These are phyloP conservation scores for Lagodon rhomboides DNA, from an alignment of 2,797 vertebrate species.

Conservation along the genomic window DNA sequence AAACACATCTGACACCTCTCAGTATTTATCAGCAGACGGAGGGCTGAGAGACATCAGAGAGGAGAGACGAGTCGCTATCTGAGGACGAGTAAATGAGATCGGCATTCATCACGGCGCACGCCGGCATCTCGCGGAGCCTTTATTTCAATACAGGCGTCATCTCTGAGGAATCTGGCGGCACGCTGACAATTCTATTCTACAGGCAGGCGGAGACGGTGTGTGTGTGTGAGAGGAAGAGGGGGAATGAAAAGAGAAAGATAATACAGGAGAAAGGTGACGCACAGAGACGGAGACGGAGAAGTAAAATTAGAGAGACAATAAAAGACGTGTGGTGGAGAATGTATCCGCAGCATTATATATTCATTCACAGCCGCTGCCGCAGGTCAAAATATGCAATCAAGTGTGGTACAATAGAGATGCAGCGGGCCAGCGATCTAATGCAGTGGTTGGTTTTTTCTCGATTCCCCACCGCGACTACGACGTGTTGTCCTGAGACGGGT, in stretches of 20 bases:
- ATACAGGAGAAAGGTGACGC: neutral
- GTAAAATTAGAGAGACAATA: conserved; percentile 10
- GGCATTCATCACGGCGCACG: conserved; percentile 47
- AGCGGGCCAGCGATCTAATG: neutral
- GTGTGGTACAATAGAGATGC: neutral
- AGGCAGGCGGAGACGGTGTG: neutral
- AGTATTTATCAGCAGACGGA: conserved; percentile 50
- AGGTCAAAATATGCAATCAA: neutral
- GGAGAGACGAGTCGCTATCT: conserved; percentile 39
- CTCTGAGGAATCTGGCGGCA: conserved; percentile 36
- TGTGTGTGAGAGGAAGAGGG: neutral
- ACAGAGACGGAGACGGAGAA: neutral
- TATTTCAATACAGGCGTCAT: conserved; percentile 47
- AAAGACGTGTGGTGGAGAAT: neutral
- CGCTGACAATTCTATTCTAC: conserved; percentile 35
- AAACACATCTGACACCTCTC: conserved; percentile 28
- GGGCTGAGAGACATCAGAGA: conserved; percentile 13
- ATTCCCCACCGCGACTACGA: neutral
- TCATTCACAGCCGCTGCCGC: neutral
- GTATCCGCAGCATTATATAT: neutral
- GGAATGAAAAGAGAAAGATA: conserved; percentile 4
- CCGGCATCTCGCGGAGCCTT: conserved; percentile 20
- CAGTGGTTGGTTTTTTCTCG: neutral
- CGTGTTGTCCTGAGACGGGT: neutral
- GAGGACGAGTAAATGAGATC: conserved; percentile 58